These are phyloP conservation scores for Ptyas mucosa DNA, from an alignment of 2,113 vertebrate species.

Conservation along the genomic window DNA sequence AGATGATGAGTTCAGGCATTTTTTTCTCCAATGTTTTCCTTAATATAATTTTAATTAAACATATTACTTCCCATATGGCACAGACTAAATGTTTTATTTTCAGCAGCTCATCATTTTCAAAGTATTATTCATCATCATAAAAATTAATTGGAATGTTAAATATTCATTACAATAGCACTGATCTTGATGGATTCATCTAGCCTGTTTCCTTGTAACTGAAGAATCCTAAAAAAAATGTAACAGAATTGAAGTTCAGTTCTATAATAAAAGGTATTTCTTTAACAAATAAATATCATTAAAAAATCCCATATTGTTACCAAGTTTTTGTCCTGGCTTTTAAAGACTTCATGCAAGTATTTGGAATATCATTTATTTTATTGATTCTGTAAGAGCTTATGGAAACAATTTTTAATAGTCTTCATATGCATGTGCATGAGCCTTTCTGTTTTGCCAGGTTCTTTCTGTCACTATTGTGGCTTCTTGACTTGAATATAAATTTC, in stretches of 20 bases:
- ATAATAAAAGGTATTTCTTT: conserved; percentile 10
- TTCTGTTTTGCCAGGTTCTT: not conserved
- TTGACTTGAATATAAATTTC: not conserved
- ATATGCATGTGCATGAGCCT: not conserved
- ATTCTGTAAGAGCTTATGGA: conserved; percentile 10
- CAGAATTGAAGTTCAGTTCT: conserved; percentile 36
- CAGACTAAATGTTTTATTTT: conserved; percentile 64
- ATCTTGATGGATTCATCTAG: conserved; percentile 57
- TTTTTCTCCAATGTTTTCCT: conserved; percentile 23
- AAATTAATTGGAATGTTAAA: conserved; percentile 70
- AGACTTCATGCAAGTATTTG: not conserved
- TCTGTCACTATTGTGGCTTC: not conserved
- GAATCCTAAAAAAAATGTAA: conserved; percentile 64
- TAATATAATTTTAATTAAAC: conserved; percentile 44
- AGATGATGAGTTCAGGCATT: conserved; percentile 8
- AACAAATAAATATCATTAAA: conserved; percentile 34
- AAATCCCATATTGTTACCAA: not conserved
- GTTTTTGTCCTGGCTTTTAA: not conserved
- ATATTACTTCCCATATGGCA: conserved; percentile 45
- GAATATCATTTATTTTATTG: not conserved
- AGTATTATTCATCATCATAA: conserved; percentile 68
- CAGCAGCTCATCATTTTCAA: conserved; percentile 59
- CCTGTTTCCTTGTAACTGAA: conserved; percentile 56
- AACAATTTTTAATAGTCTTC: not conserved
- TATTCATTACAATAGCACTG: conserved; percentile 69